Conservation (phyloP, 2,888 invertebrate genomes). For the Periphyllus acericola region DNA sequence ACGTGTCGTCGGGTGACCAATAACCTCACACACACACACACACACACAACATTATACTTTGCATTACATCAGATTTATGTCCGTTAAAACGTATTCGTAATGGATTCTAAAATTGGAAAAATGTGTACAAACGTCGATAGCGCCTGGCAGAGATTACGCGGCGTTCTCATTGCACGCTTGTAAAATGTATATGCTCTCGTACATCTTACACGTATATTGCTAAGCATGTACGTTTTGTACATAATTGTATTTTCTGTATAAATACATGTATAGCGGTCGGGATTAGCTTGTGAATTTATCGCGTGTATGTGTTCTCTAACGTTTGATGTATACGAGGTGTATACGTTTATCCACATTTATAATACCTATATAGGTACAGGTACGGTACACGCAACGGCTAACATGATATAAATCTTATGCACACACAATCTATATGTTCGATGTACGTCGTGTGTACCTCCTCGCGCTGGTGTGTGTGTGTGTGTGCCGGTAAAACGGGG, state of each 20-base stretch:
- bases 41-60: not conserved
- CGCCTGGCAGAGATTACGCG: not conserved
- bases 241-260: not conserved
- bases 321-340: conserved; percentile 15
- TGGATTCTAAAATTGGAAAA: conserved; percentile 46
- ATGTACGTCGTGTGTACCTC: not conserved
- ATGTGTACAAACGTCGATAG: conserved; percentile 21
- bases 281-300: conserved; percentile 9
- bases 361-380: no score
- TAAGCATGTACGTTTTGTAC: not conserved
- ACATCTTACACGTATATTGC: not conserved
- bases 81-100: not conserved
- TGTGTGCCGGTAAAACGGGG: not conserved
- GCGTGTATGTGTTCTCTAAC: not conserved
- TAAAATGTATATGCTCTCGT: not conserved
- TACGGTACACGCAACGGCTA: no score
- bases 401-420: not conserved
- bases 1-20: not conserved
- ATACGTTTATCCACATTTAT: not conserved
- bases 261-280: not conserved
- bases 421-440: not conserved
- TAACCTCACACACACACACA: not conserved
- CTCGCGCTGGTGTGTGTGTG: not conserved
- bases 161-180: not conserved
- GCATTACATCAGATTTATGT: not conserved